Conservation (phyloP, 2,113 vertebrate genomes). For the Xenopus laevis region DNA sequence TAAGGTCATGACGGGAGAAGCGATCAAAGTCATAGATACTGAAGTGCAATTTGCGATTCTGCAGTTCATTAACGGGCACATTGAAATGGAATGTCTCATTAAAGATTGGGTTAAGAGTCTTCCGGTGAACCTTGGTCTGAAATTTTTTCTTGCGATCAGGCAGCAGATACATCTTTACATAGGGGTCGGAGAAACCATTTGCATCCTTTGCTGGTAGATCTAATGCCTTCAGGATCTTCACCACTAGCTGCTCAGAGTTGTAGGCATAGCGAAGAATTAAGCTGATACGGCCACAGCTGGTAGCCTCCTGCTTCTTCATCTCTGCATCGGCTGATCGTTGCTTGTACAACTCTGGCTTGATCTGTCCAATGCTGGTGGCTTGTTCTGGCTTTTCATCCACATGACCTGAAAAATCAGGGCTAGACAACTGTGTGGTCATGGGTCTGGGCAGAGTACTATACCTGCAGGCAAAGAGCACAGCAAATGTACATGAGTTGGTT, state of each 20-base stretch:
- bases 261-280: conserved; percentile 87
- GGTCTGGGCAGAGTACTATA: conserved; percentile 61
- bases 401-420: conserved; percentile 61
- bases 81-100: conserved; percentile 91
- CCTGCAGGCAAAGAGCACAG: conserved; percentile 43
- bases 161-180: conserved; percentile 92
- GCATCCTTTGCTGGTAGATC: conserved; percentile 89
- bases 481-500: not conserved
- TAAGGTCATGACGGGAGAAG: conserved; percentile 89
- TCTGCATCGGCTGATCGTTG: conserved; percentile 72
- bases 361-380: conserved; percentile 86
- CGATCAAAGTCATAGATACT: conserved; percentile 92
- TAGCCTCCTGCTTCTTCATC: conserved; percentile 63
- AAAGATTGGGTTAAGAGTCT: conserved; percentile 89
- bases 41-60: conserved; percentile 87
- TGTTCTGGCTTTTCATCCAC: conserved; percentile 76
- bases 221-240: conserved; percentile 84
- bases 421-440: conserved; percentile 74
- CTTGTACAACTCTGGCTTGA: conserved; percentile 87
- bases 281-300: conserved; percentile 83
- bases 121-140: conserved; percentile 91
- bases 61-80: conserved; percentile 84
- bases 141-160: conserved; percentile 93
- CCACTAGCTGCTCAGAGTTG: conserved; percentile 86
- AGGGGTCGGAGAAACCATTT: conserved; percentile 89